Base-by-base conservation (phyloP, 2,113 vertebrate genomes). In the Taxidea taxus region DNA sequence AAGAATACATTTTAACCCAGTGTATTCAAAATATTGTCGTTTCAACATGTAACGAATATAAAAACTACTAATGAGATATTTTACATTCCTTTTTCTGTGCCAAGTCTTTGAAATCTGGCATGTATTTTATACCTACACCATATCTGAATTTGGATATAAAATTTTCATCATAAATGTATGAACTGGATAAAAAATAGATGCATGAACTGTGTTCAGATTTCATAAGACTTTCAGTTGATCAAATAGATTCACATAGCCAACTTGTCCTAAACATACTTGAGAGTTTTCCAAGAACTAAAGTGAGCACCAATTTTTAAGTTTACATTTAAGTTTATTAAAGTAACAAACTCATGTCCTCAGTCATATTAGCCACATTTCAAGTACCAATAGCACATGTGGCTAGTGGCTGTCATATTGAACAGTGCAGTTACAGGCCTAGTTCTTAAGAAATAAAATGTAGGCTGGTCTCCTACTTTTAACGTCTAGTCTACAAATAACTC, bases 271-370 rank as follows among this genome's bases (percentile, higher is more conserved):
- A 56, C 20, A 16, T 78, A 80, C 42, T 60, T 87, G 78, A 44
- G 70, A 25, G 15, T n/a, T 72, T 95, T 88, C 31, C 47, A 60
- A 0, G 90, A 82, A 77, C 64, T 51, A 37, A 72, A 58, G 25
- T 25, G 34, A 94, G 37, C n/a, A 60, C 42, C 56, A 90, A 0
- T 56, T 95, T 96, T 87, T 49, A 70, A 62, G 39, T 94, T 87
- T 58, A 77, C 27, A 77, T 88, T 82, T 88, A 85, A 81, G 42
- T 88, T 74, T 47, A 91, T 84, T 91, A 89, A 74, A 84, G 58
- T 84, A 70, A 74, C 64, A 89, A 81, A 74, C 49, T 74, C n/a
- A 37, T 31, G 49, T 80, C 29, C 54, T 92, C 27, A 6, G 15
- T 90, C 13, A 29, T 51, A 78, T 60, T 39, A 42, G 89, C 51